Evolutionary conservation across 2,888 invertebrate genomes (phyloP).

Genomic region (Sinelater perroti): DNA sequence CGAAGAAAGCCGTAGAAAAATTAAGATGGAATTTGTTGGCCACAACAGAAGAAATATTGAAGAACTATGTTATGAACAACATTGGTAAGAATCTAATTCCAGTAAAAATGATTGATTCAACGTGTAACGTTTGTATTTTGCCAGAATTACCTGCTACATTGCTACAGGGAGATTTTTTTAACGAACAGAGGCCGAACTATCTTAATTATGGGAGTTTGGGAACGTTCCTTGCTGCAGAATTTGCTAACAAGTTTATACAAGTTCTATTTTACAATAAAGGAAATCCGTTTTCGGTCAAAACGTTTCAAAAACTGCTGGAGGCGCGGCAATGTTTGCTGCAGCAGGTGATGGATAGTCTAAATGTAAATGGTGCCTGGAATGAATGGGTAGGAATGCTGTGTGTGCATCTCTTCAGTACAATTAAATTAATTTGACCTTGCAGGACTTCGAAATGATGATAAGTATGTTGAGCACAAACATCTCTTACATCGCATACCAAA

Average conservation of each 20-base stretch:
- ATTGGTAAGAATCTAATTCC: too few species aligned
- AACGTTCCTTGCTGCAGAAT: constrained; percentile 88
- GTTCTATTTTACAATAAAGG: not conserved
- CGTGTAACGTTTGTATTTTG: too few species aligned
- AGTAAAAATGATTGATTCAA: too few species aligned
- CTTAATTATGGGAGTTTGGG: constrained; percentile 84
- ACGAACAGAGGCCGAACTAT: constrained; percentile 46
- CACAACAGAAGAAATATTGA: too few species aligned
- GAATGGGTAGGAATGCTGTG: not conserved
- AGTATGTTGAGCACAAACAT: constrained; percentile 74
- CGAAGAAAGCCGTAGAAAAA: too few species aligned
- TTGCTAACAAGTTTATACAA: constrained; percentile 73
- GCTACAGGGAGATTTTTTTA: constrained; percentile 35
- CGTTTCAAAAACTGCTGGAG: not conserved
- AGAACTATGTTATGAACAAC: too few species aligned
- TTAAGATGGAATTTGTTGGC: too few species aligned
- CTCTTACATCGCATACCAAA: constrained; percentile 82
- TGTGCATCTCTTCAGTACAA: too few species aligned
- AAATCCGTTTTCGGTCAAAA: not conserved
- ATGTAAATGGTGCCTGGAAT: not conserved
- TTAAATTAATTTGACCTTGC: not conserved
- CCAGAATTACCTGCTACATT: constrained; percentile 46
- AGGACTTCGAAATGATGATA: not conserved
- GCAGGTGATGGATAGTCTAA: not conserved
- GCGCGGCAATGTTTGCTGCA: not conserved